These are phyloP conservation scores for Drosophila subobscura DNA, from an alignment of 1,140 invertebrate genomes.

Conservation along the genomic window DNA sequence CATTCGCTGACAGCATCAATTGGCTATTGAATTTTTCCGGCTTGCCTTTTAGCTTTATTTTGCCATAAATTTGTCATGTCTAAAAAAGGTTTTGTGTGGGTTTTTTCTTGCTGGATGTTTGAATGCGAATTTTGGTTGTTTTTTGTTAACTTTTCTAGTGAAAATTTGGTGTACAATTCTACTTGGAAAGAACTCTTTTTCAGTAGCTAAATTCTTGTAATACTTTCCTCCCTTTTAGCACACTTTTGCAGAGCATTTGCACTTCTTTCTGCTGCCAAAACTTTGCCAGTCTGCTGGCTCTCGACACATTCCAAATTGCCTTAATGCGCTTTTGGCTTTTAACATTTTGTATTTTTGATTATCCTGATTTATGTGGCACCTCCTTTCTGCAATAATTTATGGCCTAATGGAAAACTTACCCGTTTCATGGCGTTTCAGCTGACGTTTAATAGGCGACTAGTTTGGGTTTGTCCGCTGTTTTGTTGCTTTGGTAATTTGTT, in stretches of 20 bases:
- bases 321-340: constrained; percentile 53
- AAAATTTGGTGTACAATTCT: too few species aligned
- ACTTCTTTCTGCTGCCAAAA: not conserved
- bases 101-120: not conserved
- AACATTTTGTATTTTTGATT: constrained; percentile 68
- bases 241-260: not conserved
- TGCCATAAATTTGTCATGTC: constrained; percentile 50
- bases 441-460: constrained; percentile 71
- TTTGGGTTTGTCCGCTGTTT: constrained; percentile 50
- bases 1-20: constrained; percentile 60
- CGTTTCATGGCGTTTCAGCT: constrained; percentile 64
- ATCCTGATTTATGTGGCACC: constrained; percentile 72
- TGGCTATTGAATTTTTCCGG: constrained; percentile 44
- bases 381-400: constrained; percentile 53
- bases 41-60: constrained; percentile 5
- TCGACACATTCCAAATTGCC: constrained; percentile 43
- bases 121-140: constrained; percentile 1
- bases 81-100: constrained; percentile 5
- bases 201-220: too few species aligned
- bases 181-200: too few species aligned
- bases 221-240: too few species aligned
- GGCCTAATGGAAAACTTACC: constrained; percentile 62
- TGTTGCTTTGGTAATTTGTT: constrained; percentile 50
- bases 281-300: not conserved
- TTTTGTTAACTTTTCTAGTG: too few species aligned